phyloP scores from a whole-genome alignment of 2,888 invertebrate genomes.

The Leptopilina myrica region DNA sequence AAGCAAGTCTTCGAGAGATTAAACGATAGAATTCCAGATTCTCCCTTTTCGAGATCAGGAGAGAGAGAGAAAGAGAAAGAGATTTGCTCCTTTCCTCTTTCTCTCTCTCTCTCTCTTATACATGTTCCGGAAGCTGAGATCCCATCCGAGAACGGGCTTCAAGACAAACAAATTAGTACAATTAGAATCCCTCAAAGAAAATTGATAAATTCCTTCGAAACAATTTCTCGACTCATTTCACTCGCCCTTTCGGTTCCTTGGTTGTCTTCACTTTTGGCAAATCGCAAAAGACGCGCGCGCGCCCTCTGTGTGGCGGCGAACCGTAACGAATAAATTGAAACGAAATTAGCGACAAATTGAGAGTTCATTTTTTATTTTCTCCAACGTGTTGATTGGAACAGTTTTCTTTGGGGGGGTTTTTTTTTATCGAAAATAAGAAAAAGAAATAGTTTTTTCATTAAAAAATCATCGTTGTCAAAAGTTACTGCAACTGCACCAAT shows the following conservation, averaged over 20 bases:
- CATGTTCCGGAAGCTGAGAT: constrained; percentile 37
- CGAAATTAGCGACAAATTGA: constrained; percentile 67
- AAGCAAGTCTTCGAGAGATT: constrained; percentile 66
- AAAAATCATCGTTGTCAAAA: too few species aligned
- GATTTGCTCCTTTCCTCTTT: constrained; percentile 37
- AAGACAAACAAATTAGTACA: constrained; percentile 76
- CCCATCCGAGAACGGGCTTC: constrained; percentile 47
- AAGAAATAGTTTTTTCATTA: too few species aligned
- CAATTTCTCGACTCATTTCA: constrained; percentile 77
- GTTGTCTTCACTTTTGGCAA: constrained; percentile 41
- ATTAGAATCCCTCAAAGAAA: constrained; percentile 77
- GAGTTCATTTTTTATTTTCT: constrained; percentile 64
- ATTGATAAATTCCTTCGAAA: constrained; percentile 76
- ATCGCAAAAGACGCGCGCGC: constrained; percentile 18
- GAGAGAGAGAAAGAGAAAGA: neutral
- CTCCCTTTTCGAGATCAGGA: constrained; percentile 42
- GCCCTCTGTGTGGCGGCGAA: constrained; percentile 36
- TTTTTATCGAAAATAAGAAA: too few species aligned
- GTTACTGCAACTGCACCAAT: too few species aligned
- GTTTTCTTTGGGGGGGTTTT: too few species aligned
- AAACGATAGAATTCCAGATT: constrained; percentile 73
- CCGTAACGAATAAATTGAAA: constrained; percentile 62
- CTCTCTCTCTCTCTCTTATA: neutral
- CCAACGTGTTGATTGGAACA: too few species aligned
- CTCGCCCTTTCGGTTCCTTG: constrained; percentile 51